Percentiles rank a stretch among this genome's conserved stretches.
Evolutionary conservation across 2,888 invertebrate species (phyloP).

Genomic region (Drosophila melanocephala): DNA sequence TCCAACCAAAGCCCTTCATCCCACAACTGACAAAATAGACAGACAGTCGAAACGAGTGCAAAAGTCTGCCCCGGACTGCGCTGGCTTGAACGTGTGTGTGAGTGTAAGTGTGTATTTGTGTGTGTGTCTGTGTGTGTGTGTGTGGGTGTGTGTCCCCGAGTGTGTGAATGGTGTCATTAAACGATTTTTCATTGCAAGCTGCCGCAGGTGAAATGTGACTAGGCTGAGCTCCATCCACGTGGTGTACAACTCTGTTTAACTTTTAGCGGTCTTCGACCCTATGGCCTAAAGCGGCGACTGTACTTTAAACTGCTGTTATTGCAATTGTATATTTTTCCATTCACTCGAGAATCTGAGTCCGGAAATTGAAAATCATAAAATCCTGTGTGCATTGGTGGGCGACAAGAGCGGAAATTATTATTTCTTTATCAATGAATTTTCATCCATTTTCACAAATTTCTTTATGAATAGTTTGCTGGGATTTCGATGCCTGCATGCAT

Average conservation of each 20-base stretch:
- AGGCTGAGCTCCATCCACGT: slow-evolving; percentile 28
- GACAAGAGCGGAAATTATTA: slow-evolving; percentile 72
- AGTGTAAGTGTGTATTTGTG: slow-evolving; percentile 53
- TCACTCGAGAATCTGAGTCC: slow-evolving; percentile 38
- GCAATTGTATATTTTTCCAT: slow-evolving; percentile 43
- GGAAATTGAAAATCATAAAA: slow-evolving; percentile 78
- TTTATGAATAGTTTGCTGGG: slow-evolving; percentile 31
- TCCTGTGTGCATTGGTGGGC: slow-evolving; percentile 48
- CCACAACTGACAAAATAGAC: slow-evolving; percentile 37
- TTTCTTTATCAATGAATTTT: slow-evolving; percentile 73
- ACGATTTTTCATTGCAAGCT: slow-evolving; percentile 84
- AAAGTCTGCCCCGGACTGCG: slow-evolving; percentile 28
- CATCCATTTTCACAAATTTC: slow-evolving; percentile 19
- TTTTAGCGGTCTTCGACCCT: slow-evolving; percentile 74
- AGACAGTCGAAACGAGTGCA: slow-evolving; percentile 57
- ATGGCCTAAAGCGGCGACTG: slow-evolving; percentile 28
- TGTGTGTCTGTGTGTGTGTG: slow-evolving; percentile 39
- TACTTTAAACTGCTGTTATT: slow-evolving; percentile 56
- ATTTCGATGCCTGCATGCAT: slow-evolving; percentile 1
- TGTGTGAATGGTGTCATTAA: slow-evolving; percentile 84
- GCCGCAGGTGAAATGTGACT: slow-evolving; percentile 81
- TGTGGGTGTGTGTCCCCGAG: slow-evolving; percentile 9
- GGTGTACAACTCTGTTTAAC: slow-evolving; percentile 36
- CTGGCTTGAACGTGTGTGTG: slow-evolving; percentile 19
- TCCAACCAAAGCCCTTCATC: slow-evolving; percentile 1